Evolutionary conservation across 2,113 vertebrate species (phyloP).

Genomic region (Psettodes erumei): DNA sequence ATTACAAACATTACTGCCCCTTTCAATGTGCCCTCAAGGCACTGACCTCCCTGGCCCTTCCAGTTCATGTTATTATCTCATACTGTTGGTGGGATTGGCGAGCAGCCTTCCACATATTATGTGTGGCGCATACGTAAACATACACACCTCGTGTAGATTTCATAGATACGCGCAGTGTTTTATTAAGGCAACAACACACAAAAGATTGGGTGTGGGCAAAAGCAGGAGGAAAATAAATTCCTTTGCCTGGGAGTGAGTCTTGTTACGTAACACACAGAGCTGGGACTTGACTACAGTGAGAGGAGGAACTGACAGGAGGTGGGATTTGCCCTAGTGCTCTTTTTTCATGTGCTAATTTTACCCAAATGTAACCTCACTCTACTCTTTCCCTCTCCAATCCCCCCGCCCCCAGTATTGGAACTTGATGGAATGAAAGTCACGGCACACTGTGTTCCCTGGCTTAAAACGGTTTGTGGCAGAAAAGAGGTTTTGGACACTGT

Average conservation of each 20-base stretch:
- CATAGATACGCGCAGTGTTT: background rate
- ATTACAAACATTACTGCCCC: constrained; percentile 33
- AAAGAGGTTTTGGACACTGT: constrained; percentile 4
- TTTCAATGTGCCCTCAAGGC: background rate
- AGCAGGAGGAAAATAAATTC: constrained; percentile 11
- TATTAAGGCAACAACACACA: background rate
- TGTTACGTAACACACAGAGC: constrained; percentile 29
- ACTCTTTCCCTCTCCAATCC: background rate
- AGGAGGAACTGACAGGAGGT: constrained; percentile 17
- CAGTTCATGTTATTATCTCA: constrained; percentile 1
- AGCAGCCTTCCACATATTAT: constrained; percentile 7
- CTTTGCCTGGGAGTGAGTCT: background rate
- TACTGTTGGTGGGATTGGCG: background rate
- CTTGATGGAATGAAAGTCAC: constrained; percentile 21
- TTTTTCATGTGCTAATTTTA: constrained; percentile 75
- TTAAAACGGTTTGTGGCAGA: background rate
- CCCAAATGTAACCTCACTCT: constrained; percentile 58
- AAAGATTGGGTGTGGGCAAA: background rate
- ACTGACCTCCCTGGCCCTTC: background rate
- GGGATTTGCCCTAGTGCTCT: constrained; percentile 22
- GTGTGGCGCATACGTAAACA: background rate
- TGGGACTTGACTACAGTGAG: background rate
- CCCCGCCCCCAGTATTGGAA: constrained; percentile 12
- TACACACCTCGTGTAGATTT: background rate
- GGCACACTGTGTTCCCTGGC: constrained; percentile 53